Percentiles rank a stretch among this genome's conserved stretches.
Conservation (phyloP, 64 coral and sea anemone genomes). For the Orbicella faveolata region DNA sequence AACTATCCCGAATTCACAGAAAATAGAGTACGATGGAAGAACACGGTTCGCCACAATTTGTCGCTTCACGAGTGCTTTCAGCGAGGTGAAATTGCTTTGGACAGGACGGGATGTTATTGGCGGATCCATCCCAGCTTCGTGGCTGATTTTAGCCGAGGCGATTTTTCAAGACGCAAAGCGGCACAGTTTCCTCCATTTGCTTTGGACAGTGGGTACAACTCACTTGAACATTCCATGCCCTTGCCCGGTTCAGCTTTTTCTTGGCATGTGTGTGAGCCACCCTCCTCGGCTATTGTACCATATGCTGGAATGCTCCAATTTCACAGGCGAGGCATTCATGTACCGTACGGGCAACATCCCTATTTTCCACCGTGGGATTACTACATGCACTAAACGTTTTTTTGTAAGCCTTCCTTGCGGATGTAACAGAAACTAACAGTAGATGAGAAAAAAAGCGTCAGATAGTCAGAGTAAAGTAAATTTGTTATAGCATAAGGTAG, state of each 20-base stretch:
- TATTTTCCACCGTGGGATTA: conserved; percentile 4
- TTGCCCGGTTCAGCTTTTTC: not conserved
- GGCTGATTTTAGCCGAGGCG: conserved; percentile 17
- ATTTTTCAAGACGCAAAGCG: conserved; percentile 35
- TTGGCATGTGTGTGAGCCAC: not conserved
- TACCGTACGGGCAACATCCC: not conserved
- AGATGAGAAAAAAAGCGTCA: too few species aligned
- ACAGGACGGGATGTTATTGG: conserved; percentile 54
- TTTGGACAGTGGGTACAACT: not conserved
- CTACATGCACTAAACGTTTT: not conserved
- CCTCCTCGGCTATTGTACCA: not conserved
- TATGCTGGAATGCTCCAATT: not conserved
- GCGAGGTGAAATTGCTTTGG: conserved; percentile 32
- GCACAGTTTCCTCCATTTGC: not conserved
- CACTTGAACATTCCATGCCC: not conserved
- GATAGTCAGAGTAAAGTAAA: too few species aligned
- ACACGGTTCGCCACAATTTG: conserved; percentile 72
- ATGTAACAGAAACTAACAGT: too few species aligned
- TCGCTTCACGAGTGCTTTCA: conserved; percentile 68
- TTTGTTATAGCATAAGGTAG: too few species aligned
- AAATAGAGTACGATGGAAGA: conserved; percentile 53
- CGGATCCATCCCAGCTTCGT: conserved; percentile 35
- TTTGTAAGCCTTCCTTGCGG: too few species aligned
- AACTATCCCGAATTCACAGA: conserved; percentile 41
- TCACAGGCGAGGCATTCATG: not conserved